Evolutionary conservation across 2,888 invertebrate species (phyloP), one percentile per base, ranked within the genome.

Genomic region (Mimas tiliae): DNA sequence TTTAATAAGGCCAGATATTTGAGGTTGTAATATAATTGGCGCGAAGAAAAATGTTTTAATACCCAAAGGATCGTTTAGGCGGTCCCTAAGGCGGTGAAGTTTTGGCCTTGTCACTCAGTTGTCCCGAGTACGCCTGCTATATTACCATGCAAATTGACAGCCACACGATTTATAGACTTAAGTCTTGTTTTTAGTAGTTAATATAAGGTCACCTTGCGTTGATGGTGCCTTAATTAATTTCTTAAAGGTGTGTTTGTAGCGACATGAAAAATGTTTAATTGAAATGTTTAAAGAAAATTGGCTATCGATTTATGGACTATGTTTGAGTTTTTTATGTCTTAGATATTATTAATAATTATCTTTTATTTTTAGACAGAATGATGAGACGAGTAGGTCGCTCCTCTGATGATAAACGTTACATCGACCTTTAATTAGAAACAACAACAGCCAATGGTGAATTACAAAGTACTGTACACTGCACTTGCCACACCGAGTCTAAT

Each of bases 71-170:
- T 74, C 82, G 80, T 84, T 89, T 86, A 85, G 83, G 79, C 77
- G 72, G 73, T 65, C 75, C 69, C 75, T 69, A 69, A 74, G 81
- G 81, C 74, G 80, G 79, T 79, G 79, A 80, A 83, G 81, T 82
- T 81, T 72, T 69, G 81, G 77, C 85, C 87, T 76, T 86, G 90
- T 88, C 91, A 90, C 81, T 91, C 90, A 89, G 85, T 87, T 88
- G 89, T 89, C 90, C 67, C 42, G 63, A 69, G 70, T 86, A 84
- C 70, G 74, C 74, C 72, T 53, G 72, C 81, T 77, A 77, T 83
- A 88, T 90, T 90, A 88, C 85, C 86, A 89, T 90, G 84, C 85
- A 90, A 90, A 91, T 91, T 91, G 89, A 90, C 88, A 84, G 81
- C 70, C 71, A 74, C 67, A 79, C 79, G 78, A 87, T 87, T 85